A percentile compares a stretch with the other conserved stretches of the same genome.
Evolutionary conservation across 2,113 vertebrate species (phyloP).

Genomic region (Fukomys damarensis): DNA sequence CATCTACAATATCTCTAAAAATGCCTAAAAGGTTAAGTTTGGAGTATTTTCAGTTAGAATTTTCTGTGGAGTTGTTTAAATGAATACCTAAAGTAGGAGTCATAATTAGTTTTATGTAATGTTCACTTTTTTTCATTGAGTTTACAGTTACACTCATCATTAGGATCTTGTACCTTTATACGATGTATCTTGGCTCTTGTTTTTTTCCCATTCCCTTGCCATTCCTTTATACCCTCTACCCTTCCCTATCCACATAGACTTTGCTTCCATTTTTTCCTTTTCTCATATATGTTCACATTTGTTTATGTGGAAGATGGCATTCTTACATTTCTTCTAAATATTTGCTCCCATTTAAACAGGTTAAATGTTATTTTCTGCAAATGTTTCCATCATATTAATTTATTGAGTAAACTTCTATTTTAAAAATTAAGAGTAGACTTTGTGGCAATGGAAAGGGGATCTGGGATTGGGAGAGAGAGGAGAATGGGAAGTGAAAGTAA

Average conservation of each 20-base stretch:
- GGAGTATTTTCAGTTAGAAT: conserved; percentile 10
- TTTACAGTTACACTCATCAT: no score
- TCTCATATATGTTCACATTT: no score
- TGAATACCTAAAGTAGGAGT: conserved; percentile 45
- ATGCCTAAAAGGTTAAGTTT: neutral
- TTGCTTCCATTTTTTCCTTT: no score
- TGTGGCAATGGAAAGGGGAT: neutral
- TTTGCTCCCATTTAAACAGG: neutral
- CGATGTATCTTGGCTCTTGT: no score
- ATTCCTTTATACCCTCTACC: no score
- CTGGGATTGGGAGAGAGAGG: neutral
- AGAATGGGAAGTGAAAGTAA: neutral
- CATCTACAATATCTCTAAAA: neutral
- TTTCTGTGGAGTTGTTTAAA: conserved; percentile 43
- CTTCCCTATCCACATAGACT: no score
- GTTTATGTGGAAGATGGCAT: conserved; percentile 43
- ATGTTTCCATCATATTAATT: conserved; percentile 32
- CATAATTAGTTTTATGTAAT: conserved; percentile 16
- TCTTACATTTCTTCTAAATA: conserved; percentile 40
- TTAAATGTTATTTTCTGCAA: conserved; percentile 52
- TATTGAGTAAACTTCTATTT: conserved; percentile 23
- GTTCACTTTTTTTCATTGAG: conserved; percentile 48
- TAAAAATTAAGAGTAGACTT: conserved; percentile 1
- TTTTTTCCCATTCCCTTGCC: no score
- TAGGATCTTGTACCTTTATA: no score